A percentile compares a stretch with the other conserved stretches of the same genome.
phyloP scores from a whole-genome alignment of 2,113 vertebrate species.

The Psittacus erithacus region DNA sequence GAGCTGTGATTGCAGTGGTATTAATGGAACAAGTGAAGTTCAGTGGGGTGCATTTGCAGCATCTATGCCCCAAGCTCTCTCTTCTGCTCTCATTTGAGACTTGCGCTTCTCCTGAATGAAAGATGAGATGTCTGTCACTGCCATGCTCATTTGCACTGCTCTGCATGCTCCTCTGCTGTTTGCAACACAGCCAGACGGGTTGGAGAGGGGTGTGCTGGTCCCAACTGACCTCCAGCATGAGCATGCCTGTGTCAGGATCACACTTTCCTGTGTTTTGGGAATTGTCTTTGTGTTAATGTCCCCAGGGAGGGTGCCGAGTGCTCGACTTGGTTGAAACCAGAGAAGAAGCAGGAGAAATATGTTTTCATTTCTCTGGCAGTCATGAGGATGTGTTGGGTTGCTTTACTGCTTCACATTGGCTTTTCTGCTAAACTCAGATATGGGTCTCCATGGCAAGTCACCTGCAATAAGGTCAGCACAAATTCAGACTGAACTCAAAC shows the following conservation, averaged over 20 bases:
- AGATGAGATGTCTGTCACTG: not conserved
- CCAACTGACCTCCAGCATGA: not conserved
- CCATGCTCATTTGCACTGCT: not conserved
- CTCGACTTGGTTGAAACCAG: not conserved
- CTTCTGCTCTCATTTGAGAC: not conserved
- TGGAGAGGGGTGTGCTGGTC: not conserved
- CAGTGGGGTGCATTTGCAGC: not conserved
- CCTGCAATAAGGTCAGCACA: not conserved
- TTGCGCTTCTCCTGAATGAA: not conserved
- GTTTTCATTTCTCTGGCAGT: not conserved
- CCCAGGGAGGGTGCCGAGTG: not conserved
- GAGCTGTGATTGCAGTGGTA: not conserved
- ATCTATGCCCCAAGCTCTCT: not conserved
- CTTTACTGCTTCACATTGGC: not conserved
- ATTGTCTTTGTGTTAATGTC: not conserved
- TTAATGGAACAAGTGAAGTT: not conserved
- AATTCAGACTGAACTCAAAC: not conserved
- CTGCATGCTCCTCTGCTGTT: not conserved
- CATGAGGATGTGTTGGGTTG: not conserved
- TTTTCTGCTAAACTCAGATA: not conserved
- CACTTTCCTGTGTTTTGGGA: not conserved
- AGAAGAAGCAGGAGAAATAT: not conserved
- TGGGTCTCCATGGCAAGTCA: not conserved
- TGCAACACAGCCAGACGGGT: not conserved
- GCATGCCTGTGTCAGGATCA: not conserved